Evolutionary conservation across 2,888 invertebrate species (phyloP).

Genomic region (Drosophila leonis): DNA sequence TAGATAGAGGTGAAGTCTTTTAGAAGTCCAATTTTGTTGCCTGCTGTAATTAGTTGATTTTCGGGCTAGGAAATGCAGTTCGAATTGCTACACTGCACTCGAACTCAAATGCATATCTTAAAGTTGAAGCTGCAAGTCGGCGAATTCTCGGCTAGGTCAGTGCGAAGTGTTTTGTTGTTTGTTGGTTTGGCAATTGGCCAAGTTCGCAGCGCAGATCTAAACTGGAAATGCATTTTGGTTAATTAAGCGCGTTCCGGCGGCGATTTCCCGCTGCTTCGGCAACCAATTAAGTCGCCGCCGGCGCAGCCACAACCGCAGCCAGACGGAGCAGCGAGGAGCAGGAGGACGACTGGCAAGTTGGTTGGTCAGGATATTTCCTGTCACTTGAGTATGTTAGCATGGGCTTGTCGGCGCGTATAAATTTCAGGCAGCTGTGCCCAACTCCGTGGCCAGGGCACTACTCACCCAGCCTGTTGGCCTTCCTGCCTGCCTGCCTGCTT

Average conservation of each 20-base stretch:
- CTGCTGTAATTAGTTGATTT: constrained; percentile 53
- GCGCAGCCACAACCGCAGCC: constrained; percentile 46
- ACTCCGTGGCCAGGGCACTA: constrained; percentile 22
- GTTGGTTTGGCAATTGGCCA: constrained; percentile 59
- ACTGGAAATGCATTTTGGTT: constrained; percentile 76
- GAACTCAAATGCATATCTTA: constrained; percentile 59
- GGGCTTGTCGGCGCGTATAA: constrained; percentile 60
- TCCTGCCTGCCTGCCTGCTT: constrained; percentile 25
- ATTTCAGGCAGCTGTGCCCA: constrained; percentile 67
- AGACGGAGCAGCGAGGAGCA: constrained; percentile 22
- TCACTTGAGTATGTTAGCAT: constrained; percentile 47
- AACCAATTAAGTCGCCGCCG: constrained; percentile 74
- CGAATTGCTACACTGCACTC: constrained; percentile 26
- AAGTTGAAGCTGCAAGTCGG: constrained; percentile 23
- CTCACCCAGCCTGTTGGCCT: constrained; percentile 28
- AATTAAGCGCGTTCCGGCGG: constrained; percentile 78
- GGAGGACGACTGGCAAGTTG: constrained; percentile 9
- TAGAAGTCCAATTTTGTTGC: constrained; percentile 18
- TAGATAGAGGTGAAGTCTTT: neutral
- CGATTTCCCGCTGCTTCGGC: constrained; percentile 77
- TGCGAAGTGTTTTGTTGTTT: constrained; percentile 34
- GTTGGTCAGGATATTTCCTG: constrained; percentile 68
- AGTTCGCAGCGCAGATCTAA: constrained; percentile 49
- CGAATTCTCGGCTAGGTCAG: constrained; percentile 40
- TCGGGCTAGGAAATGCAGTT: constrained; percentile 24